Percentiles rank a stretch among this genome's conserved stretches.
phyloP scores from a whole-genome alignment of 2,888 invertebrate genomes.

The Acrobeloides nanus region DNA sequence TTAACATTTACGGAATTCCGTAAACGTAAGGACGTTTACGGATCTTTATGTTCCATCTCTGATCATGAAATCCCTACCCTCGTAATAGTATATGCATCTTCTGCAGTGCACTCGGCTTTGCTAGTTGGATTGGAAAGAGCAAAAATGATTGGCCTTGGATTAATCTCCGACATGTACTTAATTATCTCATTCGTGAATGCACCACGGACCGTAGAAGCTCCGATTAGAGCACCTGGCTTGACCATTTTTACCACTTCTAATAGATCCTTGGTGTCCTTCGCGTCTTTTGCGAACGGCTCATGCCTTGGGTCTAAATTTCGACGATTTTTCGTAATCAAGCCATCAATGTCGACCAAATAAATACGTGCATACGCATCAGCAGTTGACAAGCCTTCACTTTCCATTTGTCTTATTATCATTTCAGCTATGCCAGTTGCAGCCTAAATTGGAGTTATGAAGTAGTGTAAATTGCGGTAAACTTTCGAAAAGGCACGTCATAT shows the following conservation, averaged over 20 bases:
- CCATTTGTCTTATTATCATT: slow-evolving; percentile 85
- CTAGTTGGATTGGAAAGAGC: slow-evolving; percentile 95
- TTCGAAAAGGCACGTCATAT: no score
- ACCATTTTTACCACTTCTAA: slow-evolving; percentile 71
- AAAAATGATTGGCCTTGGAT: slow-evolving; percentile 83
- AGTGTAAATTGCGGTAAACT: no score
- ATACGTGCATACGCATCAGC: slow-evolving; percentile 73
- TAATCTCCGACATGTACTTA: slow-evolving; percentile 73
- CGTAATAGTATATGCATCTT: slow-evolving; percentile 80
- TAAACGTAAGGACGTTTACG: no score
- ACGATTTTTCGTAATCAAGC: slow-evolving; percentile 72
- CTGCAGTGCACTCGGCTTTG: slow-evolving; percentile 99
- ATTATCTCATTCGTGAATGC: slow-evolving; percentile 86
- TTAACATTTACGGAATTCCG: no score
- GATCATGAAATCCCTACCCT: no score
- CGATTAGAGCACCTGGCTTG: slow-evolving; percentile 84
- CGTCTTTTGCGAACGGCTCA: slow-evolving; percentile 71
- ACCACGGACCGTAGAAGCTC: slow-evolving; percentile 68
- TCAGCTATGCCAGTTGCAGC: slow-evolving; percentile 87
- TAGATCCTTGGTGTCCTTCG: slow-evolving; percentile 70
- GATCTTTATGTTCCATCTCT: no score
- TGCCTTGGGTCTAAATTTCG: slow-evolving; percentile 58
- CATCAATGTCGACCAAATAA: slow-evolving; percentile 92
- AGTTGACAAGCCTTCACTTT: slow-evolving; percentile 69
- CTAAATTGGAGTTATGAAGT: slow-evolving; percentile 59